Evolutionary conservation across 1,140 invertebrate genomes (phyloP).

Genomic region (Brachionus calyciflorus): DNA sequence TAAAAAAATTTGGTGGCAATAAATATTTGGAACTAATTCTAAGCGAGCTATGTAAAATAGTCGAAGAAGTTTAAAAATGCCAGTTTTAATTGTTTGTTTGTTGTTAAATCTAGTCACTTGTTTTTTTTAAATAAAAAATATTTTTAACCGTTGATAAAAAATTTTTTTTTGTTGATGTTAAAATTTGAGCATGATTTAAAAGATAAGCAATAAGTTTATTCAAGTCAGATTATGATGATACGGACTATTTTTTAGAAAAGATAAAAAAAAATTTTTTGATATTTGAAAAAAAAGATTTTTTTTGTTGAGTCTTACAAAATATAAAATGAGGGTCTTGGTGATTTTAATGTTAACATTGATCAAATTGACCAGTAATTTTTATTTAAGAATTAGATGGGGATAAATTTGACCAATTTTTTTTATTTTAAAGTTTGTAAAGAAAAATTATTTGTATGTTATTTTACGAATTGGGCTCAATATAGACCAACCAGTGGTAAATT

Average conservation of each 20-base stretch:
- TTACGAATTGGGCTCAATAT: constrained; percentile 89
- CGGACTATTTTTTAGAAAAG: too few relatives aligned
- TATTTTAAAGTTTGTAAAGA: constrained; percentile 1
- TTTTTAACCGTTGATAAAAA: too few relatives aligned
- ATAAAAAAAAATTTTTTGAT: too few relatives aligned
- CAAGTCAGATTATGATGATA: too few relatives aligned
- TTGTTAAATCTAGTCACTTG: too few relatives aligned
- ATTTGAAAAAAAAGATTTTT: neutral
- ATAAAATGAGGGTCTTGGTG: constrained; percentile 6
- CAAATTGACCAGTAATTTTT: neutral
- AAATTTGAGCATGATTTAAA: too few relatives aligned
- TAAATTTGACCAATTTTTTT: neutral
- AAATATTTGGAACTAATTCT: neutral
- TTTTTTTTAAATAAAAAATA: too few relatives aligned
- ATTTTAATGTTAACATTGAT: neutral
- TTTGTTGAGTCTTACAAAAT: neutral
- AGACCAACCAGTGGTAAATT: constrained; percentile 79
- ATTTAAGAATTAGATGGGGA: neutral
- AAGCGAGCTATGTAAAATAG: neutral
- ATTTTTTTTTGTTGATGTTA: too few relatives aligned
- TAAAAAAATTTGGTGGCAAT: constrained; percentile 10
- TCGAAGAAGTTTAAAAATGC: neutral
- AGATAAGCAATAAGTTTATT: too few relatives aligned
- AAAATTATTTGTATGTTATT: constrained; percentile 70
- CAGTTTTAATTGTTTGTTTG: too few relatives aligned